Base-by-base conservation (phyloP, 2,888 invertebrate species). In the Prosopocoilus inquinatus region DNA sequence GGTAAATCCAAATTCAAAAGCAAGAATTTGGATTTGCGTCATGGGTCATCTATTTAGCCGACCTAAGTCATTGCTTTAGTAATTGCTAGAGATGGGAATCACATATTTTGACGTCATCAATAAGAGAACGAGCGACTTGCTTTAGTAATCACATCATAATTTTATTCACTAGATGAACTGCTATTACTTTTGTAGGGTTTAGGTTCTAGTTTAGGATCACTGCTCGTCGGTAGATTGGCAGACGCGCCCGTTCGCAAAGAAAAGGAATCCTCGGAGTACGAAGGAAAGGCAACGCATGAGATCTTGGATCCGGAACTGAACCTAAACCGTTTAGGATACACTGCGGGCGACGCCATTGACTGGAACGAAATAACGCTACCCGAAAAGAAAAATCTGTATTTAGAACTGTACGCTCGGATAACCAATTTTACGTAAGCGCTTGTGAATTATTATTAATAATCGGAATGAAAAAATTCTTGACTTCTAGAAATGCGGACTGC, bases 301-400 rank as follows among this genome's bases (percentile, higher is more conserved):
- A 75, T 77, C 55, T 65, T 78, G 54, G 73, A 75, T 58, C 78
- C 78, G 9, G 81, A 81, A 53, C 75, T 81, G 64, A 79, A 81
- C 63, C 73, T 84, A 48, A 70, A 69, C 34, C 82, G 83, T 57
- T 76, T 85, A 0, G 87, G 87, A 2, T 86, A 86, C 64, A 79
- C 78, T 3, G 66, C 74, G 9, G 77, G 80, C 2, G 82, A 82
- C 47, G 80, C 82, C 1, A 82, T 88, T 51, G 82, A 84, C 67
- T 88, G 88, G 87, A 78, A 80, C 60, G 79, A 81, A 58, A 79
- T 87, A 9, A 79, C 80, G 50, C 71, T 87, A 38, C 88, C 87
- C 0, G 84, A 84, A 64, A 88, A 88, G 74, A 83, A 81, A 62
- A 86, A 88, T 70, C 72, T 88, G 34, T 86, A 84, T 72, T 80